Percentiles rank a stretch among this genome's conserved stretches.
Conservation (phyloP, 1,140 invertebrate species). For the Drosophila kepulauana region DNA sequence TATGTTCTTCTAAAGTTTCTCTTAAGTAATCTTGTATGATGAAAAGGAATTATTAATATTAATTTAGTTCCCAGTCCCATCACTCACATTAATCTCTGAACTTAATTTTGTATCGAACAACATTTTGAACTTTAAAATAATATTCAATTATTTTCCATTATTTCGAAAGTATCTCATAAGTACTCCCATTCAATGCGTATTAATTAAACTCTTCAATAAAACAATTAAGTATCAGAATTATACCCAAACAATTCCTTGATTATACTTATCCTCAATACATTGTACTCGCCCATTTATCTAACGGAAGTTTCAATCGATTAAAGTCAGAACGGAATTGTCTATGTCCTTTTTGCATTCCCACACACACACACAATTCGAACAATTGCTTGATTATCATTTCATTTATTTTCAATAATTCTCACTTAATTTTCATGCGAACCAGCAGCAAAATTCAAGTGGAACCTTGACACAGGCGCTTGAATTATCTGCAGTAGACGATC, state of each 20-base stretch:
- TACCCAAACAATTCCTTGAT: background rate
- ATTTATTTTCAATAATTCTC: slow-evolving; percentile 71
- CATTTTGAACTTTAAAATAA: too few species aligned
- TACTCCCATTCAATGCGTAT: background rate
- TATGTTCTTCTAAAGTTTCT: too few species aligned
- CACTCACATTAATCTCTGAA: too few species aligned
- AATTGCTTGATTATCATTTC: slow-evolving; percentile 67
- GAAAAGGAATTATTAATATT: too few species aligned
- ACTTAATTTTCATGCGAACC: slow-evolving; percentile 48
- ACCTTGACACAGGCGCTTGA: slow-evolving; percentile 17
- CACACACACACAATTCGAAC: slow-evolving; percentile 53
- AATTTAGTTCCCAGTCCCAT: too few species aligned
- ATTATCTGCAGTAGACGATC: slow-evolving; percentile 70
- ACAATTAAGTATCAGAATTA: slow-evolving; percentile 7
- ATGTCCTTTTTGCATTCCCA: slow-evolving; percentile 41
- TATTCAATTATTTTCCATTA: too few species aligned
- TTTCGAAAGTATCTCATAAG: background rate
- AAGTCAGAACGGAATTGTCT: slow-evolving; percentile 1
- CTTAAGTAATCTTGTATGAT: too few species aligned
- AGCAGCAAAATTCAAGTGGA: slow-evolving; percentile 38
- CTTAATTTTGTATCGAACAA: too few species aligned
- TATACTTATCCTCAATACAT: slow-evolving; percentile 7
- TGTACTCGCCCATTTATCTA: background rate
- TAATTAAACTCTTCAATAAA: background rate
- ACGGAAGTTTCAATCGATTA: slow-evolving; percentile 8